phyloP scores from a whole-genome alignment of 2,113 vertebrate species.

The Peucedramus taeniatus region DNA sequence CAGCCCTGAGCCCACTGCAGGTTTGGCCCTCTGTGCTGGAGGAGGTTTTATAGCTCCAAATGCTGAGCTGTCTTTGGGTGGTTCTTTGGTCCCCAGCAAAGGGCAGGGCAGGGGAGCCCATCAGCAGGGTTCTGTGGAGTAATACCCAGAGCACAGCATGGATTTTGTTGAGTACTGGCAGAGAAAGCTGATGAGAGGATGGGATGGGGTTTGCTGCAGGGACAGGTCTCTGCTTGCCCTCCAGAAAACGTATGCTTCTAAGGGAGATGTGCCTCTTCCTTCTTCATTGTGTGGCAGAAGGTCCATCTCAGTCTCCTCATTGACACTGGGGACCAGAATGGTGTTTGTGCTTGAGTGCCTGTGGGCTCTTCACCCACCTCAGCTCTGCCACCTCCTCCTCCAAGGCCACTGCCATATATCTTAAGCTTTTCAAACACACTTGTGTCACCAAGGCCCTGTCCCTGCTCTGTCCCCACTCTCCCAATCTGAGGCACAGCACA shows the following conservation, averaged over 20 bases:
- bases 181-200: not conserved
- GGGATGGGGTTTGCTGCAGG: not conserved
- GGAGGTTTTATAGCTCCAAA: not conserved
- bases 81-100: not conserved
- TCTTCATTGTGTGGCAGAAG: not conserved
- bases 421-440: not conserved
- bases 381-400: not conserved
- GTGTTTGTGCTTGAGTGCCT: not conserved
- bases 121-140: not conserved
- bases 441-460: not conserved
- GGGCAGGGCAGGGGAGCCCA: not conserved
- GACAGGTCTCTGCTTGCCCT: not conserved
- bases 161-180: not conserved
- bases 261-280: not conserved
- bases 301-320: not conserved
- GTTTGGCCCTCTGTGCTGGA: not conserved
- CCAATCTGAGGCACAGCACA: not conserved
- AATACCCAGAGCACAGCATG: not conserved
- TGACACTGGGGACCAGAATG: not conserved
- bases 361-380: not conserved
- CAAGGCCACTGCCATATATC: fast-evolving
- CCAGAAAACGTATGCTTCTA: not conserved
- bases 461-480: not conserved
- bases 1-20: not conserved
- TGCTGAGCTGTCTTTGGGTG: not conserved